Evolutionary conservation across 2,888 invertebrate species (phyloP).

Genomic region (Amphipoea lucens): DNA sequence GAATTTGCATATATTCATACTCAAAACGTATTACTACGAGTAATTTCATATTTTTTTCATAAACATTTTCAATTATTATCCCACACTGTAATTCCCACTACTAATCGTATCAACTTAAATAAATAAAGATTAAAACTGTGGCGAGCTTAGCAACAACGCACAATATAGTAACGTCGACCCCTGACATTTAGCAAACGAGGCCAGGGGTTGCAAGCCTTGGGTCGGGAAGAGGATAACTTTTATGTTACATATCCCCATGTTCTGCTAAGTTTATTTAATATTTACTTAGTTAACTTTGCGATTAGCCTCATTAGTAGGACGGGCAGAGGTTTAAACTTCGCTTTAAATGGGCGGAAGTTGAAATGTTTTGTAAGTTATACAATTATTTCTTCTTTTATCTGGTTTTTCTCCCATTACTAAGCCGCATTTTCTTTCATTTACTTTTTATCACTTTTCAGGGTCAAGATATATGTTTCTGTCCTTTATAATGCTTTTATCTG

Average conservation of each 20-base stretch:
- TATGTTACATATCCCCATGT: conserved; percentile 41
- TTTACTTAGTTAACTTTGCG: conserved; percentile 40
- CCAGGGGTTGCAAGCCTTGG: conserved; percentile 47
- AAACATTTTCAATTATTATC: background rate
- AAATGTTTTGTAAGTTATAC: background rate
- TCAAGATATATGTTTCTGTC: background rate
- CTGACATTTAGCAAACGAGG: conserved; percentile 61
- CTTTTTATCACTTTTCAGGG: background rate
- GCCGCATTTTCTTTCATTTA: background rate
- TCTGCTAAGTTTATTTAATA: conserved; percentile 50
- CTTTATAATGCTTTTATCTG: background rate
- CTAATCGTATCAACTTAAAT: conserved; percentile 36
- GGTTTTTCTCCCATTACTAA: background rate
- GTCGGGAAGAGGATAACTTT: conserved; percentile 53
- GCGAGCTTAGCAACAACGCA: conserved; percentile 33
- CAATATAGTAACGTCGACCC: conserved; percentile 45
- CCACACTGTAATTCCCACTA: conserved; percentile 6
- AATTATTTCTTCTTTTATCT: background rate
- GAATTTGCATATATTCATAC: background rate
- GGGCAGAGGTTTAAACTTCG: conserved; percentile 12
- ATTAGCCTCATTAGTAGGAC: conserved; percentile 38
- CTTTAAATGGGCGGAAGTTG: conserved; percentile 10
- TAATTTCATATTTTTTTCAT: background rate
- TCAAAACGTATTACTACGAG: background rate
- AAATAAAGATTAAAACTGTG: conserved; percentile 42